Evolutionary conservation across 2,797 vertebrate species (phyloP), one percentile per base, ranked within the genome.

Genomic region (Bradypodion pumilum): DNA sequence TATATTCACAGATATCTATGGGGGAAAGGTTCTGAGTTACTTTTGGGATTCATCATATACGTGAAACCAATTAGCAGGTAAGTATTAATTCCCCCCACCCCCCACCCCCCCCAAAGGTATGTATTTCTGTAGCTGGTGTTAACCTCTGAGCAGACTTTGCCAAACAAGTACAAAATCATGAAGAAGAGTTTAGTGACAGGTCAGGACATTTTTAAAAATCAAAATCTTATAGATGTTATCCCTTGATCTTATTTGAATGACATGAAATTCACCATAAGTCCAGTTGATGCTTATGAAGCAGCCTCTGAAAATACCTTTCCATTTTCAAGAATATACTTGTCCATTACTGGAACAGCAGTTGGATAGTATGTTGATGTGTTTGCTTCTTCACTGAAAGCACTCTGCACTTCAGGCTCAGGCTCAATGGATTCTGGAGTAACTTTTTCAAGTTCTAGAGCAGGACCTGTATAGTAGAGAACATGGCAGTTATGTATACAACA

Each of bases 311-410:
- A 94, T 96, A 97, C 96, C 96, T 96, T 97, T 94, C 96, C 96
- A 94, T 96, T 96, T 92, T 97, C 96, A 93, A 97, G 95, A 94
- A 96, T 96, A 92, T 96, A 97, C 94, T 97, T 97, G 94, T 97
- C 96, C 95, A 96, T 96, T 93, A 95, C 95, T 89, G 96, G 96
- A 89, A 95, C 95, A 90, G 96, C 92, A 91, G 95, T 93, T 46
- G 96, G 95, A 89, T 93, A 97, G 94, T 96, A 97, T 56, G 96
- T 95, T 93, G 96, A 96, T 83, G 96, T 96, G 91, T 96, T 97
- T 93, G 96, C 96, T 94, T 97, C 96, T 93, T 96, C 96, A 93
- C 70, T 95, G 95, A 95, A 95, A 92, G 93, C 93, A 91, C 93
- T 96, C 92, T 95, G 96, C 93, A 96, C 94, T 91, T 96, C 96